Evolutionary conservation across 53 echinoderm and acorn worm genomes (phyloP), one percentile per base, ranked within the genome.

Genomic region (Echinarachnius parma): DNA sequence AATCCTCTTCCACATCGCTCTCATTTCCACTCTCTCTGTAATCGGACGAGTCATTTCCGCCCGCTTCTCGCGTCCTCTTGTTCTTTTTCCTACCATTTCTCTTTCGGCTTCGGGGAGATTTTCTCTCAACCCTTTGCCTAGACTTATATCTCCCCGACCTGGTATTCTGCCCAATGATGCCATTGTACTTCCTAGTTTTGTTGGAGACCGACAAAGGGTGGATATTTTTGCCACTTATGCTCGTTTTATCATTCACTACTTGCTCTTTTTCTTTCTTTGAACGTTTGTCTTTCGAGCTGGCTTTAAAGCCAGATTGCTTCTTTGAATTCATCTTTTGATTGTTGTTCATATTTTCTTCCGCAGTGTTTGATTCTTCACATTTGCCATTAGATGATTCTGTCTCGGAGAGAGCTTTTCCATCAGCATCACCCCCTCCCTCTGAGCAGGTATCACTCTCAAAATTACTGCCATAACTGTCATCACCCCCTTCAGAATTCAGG

Each of bases 401-500:
- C n/a, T 39, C 42, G 13, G 42, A 39, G 13, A 9, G 7, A 39
- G 7, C 42, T 9, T 7, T 39, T 7, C 9, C 20, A 16, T 4
- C 20, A 50, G 5, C 20, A 50, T 21, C 49, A 30, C 53, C 53
- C 19, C 20, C 34, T 4, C 37, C 23, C 3, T 24, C 62, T 36
- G 62, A 16, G 37, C 44, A 22, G 44, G 62, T 46, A 21, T 28
- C 20, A 20, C 66, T 46, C 26, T 66, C 66, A 66, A 66, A 53
- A 53, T 53, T 69, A 34, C 34, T 69, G 20, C 70, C 70, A 69
- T 69, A 69, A 22, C 36, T 34, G 23, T 20, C 70, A 22, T 69
- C 53, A 50, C 53, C n/a, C n/a, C n/a, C n/a, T n/a, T n/a, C n/a
- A n/a, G n/a, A n/a, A n/a, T n/a, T n/a, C n/a, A n/a, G n/a, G n/a